A percentile compares a stretch with the other conserved stretches of the same genome.
Conservation (phyloP, 1,140 invertebrate genomes). For the Scaptomyza graminum region DNA sequence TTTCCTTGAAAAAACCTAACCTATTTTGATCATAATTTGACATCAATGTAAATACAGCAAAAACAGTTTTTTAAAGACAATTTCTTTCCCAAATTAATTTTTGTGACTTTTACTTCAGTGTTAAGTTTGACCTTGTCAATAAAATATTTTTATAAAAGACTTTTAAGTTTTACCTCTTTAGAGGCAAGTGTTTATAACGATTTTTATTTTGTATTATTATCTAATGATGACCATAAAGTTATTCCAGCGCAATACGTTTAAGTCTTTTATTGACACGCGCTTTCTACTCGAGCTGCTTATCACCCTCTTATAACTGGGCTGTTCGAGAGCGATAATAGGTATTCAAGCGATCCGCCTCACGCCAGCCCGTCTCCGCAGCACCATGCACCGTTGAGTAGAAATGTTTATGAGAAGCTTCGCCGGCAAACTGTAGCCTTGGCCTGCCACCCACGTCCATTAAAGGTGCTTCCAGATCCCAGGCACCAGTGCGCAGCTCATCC, state of each 20-base stretch:
- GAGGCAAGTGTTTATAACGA: neutral
- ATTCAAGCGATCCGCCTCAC: slow-evolving; percentile 88
- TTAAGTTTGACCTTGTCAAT: no score
- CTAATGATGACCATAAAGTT: neutral
- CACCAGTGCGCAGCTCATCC: slow-evolving; percentile 84
- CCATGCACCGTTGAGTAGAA: slow-evolving; percentile 92
- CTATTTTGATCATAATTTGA: no score
- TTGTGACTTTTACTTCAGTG: no score
- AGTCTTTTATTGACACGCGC: slow-evolving; percentile 6
- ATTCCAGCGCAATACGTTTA: neutral
- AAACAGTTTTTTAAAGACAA: no score
- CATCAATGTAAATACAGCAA: no score
- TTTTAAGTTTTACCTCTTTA: neutral
- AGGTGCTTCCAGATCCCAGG: slow-evolving; percentile 85
- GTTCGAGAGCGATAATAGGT: slow-evolving; percentile 53
- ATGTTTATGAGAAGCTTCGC: slow-evolving; percentile 88
- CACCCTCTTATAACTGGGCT: slow-evolving; percentile 40
- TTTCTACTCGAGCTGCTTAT: slow-evolving; percentile 3
- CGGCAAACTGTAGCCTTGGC: slow-evolving; percentile 88
- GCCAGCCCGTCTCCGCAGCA: slow-evolving; percentile 90
- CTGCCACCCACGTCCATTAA: slow-evolving; percentile 84
- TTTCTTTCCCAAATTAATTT: no score
- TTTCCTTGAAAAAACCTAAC: no score
- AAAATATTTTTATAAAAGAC: no score
- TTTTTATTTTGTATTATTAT: slow-evolving; percentile 4